A percentile compares a stretch with the other conserved stretches of the same genome.
phyloP scores from a whole-genome alignment of 2,797 vertebrate species.

The Salmo trutta region DNA sequence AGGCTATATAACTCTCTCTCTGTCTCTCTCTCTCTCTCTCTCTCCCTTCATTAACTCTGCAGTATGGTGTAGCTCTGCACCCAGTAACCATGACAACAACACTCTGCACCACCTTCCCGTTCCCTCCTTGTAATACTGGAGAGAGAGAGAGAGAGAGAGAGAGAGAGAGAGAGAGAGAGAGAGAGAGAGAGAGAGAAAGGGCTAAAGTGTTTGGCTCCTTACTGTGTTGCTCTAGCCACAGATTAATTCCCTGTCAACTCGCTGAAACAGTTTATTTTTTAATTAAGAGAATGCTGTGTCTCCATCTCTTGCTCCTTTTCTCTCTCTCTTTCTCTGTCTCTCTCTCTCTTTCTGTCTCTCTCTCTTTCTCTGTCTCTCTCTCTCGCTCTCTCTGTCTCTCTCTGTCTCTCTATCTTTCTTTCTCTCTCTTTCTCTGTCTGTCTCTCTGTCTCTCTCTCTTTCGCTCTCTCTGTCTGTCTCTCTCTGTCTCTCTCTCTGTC shows the following conservation, averaged over 20 bases:
- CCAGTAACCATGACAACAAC: conserved; percentile 69
- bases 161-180: neutral
- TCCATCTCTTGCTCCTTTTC: conserved; percentile 62
- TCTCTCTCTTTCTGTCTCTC: too few species aligned
- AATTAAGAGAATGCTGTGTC: conserved; percentile 72
- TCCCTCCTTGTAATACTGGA: conserved; percentile 1
- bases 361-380: too few species aligned
- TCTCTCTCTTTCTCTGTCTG: too few species aligned
- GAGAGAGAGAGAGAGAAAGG: neutral
- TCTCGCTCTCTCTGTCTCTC: too few species aligned
- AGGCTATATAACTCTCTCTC: conserved; percentile 38
- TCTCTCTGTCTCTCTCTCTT: too few species aligned
- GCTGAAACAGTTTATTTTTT: conserved; percentile 75
- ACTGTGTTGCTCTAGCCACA: conserved; percentile 65
- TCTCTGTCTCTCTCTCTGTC: too few species aligned
- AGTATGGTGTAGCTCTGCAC: conserved; percentile 61
- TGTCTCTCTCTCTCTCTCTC: too few species aligned
- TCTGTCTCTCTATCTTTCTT: too few species aligned
- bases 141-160: neutral
- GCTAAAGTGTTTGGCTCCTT: conserved; percentile 30
- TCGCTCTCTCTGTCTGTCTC: too few species aligned
- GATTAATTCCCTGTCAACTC: conserved; percentile 76
- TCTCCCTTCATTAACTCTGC: conserved; percentile 58
- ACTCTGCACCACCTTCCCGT: conserved; percentile 62
- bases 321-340: conserved; percentile 34